Evolutionary conservation across 64 coral and sea anemone species (phyloP), one percentile per base, ranked within the genome.

Genomic region (Stichodactyla helianthus): DNA sequence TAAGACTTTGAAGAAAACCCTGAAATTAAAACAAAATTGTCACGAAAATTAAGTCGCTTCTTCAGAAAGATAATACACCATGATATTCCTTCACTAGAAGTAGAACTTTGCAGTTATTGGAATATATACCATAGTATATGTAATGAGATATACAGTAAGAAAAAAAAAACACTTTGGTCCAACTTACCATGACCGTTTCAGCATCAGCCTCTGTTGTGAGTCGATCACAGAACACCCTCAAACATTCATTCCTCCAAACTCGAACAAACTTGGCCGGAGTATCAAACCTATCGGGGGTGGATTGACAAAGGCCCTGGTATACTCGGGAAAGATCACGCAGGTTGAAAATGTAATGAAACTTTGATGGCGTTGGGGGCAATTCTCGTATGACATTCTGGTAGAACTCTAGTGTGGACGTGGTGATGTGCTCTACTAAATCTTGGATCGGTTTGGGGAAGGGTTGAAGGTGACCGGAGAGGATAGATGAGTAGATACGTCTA

Each of bases 291-390:
- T 99, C 97, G 54, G 88, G 91, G 25, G 93, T 94, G 50, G 90
- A 92, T 25, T 92, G 93, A 79, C 97, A 99, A 84, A 99, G 22
- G 27, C 97, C 97, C 82, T 99, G 97, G 86, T 94, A 95, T 44
- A 95, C 89, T 57, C 97, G 97, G 71, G 97, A 99, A 27, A 99
- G 77, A 64, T 99, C 97, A 35, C 97, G 97, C 55, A 99, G 80
- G 88, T 99, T 99, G 88, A 99, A 99, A 71, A 99, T 99, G 54
- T 99, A 99, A 68, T 99, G 97, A 44, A 99, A 99, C 91, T 99
- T 99, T 20, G 97, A 99, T 27, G 97, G 97, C 0, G 97, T 99
- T 0, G 97, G 97, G 50, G 97, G 97, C 7, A 95, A 63, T 17
- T 99, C 91, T 18, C 76, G 90, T 5, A 99, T 92, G 77, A 99